A percentile compares a stretch with the other conserved stretches of the same genome.
phyloP scores from a whole-genome alignment of 2,797 vertebrate species.

The Chrysocyon brachyurus region DNA sequence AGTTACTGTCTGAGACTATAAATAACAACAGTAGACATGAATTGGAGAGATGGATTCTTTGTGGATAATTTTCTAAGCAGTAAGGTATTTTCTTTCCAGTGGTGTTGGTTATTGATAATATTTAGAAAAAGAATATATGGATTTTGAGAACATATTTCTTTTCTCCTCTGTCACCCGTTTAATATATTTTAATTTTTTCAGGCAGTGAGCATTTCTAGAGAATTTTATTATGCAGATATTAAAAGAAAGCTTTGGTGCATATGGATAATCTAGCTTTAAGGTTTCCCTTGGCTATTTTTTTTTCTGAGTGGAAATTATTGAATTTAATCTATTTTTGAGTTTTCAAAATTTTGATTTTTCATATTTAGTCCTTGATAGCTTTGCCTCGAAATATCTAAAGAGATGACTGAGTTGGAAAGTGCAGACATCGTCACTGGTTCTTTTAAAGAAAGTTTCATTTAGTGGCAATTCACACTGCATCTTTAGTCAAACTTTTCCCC shows the following conservation, averaged over 20 bases:
- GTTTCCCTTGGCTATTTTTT: background rate
- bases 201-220: background rate
- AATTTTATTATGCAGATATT: conserved; percentile 6
- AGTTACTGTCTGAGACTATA: conserved; percentile 77
- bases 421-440: background rate
- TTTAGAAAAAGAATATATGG: background rate
- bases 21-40: conserved; percentile 67
- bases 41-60: conserved; percentile 61
- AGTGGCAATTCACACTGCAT: background rate
- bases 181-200: conserved; percentile 46
- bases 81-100: conserved; percentile 49
- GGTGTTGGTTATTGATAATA: background rate
- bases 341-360: conserved; percentile 43
- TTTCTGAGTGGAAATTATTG: background rate
- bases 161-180: background rate
- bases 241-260: background rate
- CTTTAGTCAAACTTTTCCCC: background rate
- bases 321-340: background rate
- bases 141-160: background rate
- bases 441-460: background rate
- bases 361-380: background rate
- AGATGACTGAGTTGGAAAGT: background rate
- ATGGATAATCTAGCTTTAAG: background rate
- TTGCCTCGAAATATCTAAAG: background rate
- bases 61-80: conserved; percentile 58